Base-by-base conservation (phyloP, 1,140 invertebrate species). In the Dendrolimus kikuchii region DNA sequence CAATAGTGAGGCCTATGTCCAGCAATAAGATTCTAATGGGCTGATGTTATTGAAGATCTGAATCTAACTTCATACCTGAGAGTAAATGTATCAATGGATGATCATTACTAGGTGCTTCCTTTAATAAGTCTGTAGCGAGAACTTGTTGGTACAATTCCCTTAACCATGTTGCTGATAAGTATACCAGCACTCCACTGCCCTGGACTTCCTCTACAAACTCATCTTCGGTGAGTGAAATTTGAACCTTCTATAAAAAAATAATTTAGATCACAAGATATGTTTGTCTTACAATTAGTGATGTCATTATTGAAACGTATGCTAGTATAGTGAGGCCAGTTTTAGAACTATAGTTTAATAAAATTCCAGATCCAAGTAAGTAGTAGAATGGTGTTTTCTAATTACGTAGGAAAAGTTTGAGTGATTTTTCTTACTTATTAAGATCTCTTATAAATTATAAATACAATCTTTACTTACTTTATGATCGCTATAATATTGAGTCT, bases 141-240 rank as follows among this genome's bases (percentile, higher is more conserved):
- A 97, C 91, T 72, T 94, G 94, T 66, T 96, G 94, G 77, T 98
- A 98, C 1, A 98, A 86, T 74, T 98, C 96, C 38, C 94, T 93
- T 0, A 98, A 89, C 96, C 96, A 98, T 0, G 94, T 94, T 0
- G 95, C 93, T 5, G 96, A 97, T 2, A 98, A 87, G 76, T 97
- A 98, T 7, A 98, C 93, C 7, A 98, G 79, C 5, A 98, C 93
- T 5, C 96, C 96, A 58, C 95, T 96, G 38, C 94, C 94, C 71
- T 97, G 93, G 5, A 98, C 93, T 66, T 96, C 93, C 76, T 96
- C 95, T 2, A 98, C 93, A 82, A 98, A 98, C 78, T 97, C 92
- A 60, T 94, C 92, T 81, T 92, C 91, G 6, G 91, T 91, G 59
- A 91, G 83, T 0, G 90, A 89, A 8, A 91, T 87, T 60, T 87